Evolutionary conservation across 2,113 vertebrate species (phyloP).

Genomic region (Phaetusa simplex): DNA sequence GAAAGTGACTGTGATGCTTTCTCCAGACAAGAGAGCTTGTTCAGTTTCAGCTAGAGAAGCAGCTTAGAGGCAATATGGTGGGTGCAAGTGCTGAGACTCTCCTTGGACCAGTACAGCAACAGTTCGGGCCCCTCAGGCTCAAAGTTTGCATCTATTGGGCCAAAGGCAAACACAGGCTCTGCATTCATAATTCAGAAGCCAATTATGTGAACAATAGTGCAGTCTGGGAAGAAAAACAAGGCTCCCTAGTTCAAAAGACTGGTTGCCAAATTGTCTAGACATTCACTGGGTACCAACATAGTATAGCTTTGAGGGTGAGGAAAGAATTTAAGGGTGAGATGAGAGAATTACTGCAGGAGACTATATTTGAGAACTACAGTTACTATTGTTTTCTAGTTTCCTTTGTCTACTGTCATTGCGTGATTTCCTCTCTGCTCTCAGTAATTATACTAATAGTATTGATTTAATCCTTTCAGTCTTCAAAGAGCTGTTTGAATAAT

Average conservation of each 20-base stretch:
- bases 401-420: background rate
- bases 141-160: background rate
- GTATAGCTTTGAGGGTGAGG: background rate
- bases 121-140: background rate
- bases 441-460: background rate
- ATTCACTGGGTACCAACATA: background rate
- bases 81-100: background rate
- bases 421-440: background rate
- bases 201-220: accelerated
- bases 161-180: background rate
- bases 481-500: background rate
- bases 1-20: background rate
- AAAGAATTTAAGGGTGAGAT: accelerated
- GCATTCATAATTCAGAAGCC: background rate
- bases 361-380: background rate
- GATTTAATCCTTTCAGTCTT: constrained; percentile 21
- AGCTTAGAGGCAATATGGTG: background rate
- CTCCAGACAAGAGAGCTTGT: background rate
- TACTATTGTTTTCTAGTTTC: background rate
- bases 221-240: background rate
- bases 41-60: background rate
- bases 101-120: background rate
- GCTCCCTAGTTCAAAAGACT: background rate
- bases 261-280: background rate
- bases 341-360: background rate